These are phyloP conservation scores for Danionella dracula DNA, from an alignment of 2,797 vertebrate species.

Conservation along the genomic window DNA sequence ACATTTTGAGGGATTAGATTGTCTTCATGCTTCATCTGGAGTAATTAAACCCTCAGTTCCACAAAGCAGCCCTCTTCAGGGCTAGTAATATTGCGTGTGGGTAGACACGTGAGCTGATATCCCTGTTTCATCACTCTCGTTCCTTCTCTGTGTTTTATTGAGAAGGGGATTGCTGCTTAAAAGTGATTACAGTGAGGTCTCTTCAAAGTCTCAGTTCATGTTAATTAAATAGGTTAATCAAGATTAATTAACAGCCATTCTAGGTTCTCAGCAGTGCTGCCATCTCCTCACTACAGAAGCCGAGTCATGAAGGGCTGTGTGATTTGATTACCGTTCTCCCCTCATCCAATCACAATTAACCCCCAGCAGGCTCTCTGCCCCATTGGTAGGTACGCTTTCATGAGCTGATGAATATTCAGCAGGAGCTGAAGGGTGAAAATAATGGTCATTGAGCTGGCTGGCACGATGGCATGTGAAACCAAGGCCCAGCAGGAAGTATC, in stretches of 20 bases:
- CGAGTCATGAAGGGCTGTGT: conserved; percentile 17
- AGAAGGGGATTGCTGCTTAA: conserved; percentile 41
- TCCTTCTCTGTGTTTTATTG: conserved; percentile 23
- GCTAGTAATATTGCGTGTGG: background rate
- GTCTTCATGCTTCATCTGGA: conserved; percentile 41
- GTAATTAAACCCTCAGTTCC: conserved; percentile 42
- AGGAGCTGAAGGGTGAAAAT: conserved; percentile 39
- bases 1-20: conserved; percentile 48
- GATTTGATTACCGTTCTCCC: conserved; percentile 48
- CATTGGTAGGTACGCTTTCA: conserved; percentile 38
- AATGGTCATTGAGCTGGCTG: conserved; percentile 20
- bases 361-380: conserved; percentile 39
- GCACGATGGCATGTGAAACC: conserved; percentile 22
- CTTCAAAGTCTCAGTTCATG: conserved; percentile 45
- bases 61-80: conserved; percentile 42
- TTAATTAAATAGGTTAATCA: conserved; percentile 55
- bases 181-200: conserved; percentile 47
- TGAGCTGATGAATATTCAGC: conserved; percentile 47
- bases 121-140: conserved; percentile 27
- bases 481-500: conserved; percentile 25
- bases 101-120: conserved; percentile 11
- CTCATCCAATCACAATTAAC: conserved; percentile 42
- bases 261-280: conserved; percentile 29
- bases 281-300: conserved; percentile 20
- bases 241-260: conserved; percentile 52